These are phyloP conservation scores for Baryphthengus martii DNA, from an alignment of 2,113 vertebrate species.

Conservation along the genomic window DNA sequence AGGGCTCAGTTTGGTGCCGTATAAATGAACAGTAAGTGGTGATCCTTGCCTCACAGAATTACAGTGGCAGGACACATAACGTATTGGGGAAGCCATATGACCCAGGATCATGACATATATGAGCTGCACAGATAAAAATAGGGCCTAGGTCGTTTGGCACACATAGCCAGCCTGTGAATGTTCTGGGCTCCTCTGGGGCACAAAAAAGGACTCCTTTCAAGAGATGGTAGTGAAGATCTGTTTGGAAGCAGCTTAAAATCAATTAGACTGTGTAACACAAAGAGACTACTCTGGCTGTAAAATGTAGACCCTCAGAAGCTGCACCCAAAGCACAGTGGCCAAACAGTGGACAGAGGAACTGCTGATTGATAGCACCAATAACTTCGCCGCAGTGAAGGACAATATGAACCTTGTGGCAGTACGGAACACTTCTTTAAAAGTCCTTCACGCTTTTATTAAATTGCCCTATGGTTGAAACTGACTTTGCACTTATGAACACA, in stretches of 20 bases:
- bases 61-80: neutral
- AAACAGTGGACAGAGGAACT: neutral
- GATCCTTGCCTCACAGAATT: neutral
- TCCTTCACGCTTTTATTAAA: neutral
- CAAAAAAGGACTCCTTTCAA: neutral
- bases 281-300: neutral
- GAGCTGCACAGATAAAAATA: neutral
- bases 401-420: neutral
- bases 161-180: neutral
- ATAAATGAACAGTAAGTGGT: neutral
- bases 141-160: neutral
- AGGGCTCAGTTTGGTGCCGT: neutral
- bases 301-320: neutral
- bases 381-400: neutral
- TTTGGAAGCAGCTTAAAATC: neutral
- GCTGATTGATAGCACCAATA: neutral
- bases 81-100: neutral
- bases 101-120: neutral
- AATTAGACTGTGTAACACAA: neutral
- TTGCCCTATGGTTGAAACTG: neutral
- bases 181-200: neutral
- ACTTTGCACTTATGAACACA: neutral
- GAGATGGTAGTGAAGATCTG: neutral
- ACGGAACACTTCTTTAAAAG: neutral
- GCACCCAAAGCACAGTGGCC: neutral